Base-by-base conservation (phyloP, 2,888 invertebrate genomes). In the Tetragonisca angustula region DNA sequence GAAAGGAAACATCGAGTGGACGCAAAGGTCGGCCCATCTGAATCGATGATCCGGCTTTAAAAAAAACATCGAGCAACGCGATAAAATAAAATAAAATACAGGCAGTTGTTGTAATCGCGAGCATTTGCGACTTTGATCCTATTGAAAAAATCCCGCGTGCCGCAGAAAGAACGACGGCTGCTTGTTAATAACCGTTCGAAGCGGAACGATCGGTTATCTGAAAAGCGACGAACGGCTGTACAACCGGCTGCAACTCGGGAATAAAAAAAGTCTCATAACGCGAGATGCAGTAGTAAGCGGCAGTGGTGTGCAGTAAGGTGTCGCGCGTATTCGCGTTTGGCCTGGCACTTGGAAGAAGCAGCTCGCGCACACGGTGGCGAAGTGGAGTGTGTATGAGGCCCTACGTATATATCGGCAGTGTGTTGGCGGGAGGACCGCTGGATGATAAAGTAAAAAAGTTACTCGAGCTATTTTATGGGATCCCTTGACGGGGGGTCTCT, bases 381-480 rank as follows among this genome's bases (percentile, higher is more conserved):
- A 61, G 19, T 6, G 43, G n/a, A 13, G 71, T 43, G 61, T 36
- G 36, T 67, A 50, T 27, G 72, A 49, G 78, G 36, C 52, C n/a
- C 27, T 0, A 3, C 69, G 59, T 56, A 56, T 76, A 69, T 75
- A 64, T 49, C 56, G 32, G 43, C 24, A 68, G 80, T 70, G 21
- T 69, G 88, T 68, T 83, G 64, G 84, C 67, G 67, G 79, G 81
- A 84, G 72, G 83, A 82, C 52, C 67, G 65, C 64, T 24, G 65
- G 81, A 79, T 84, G 88, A 86, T 89, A 88, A 89, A 90, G 87
- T 87, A 90, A 90, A 91, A 89, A 90, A 91, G 89, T 91, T 91
- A 91, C 87, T 88, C 77, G 65, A 79, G 85, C 76, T 86, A 87
- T 91, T 91, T 91, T 89, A 88, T 90, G 89, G 86, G 84, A 84